Evolutionary conservation across 2,888 invertebrate genomes (phyloP), one percentile per base, ranked within the genome.

Genomic region (Sussaba pulchella): DNA sequence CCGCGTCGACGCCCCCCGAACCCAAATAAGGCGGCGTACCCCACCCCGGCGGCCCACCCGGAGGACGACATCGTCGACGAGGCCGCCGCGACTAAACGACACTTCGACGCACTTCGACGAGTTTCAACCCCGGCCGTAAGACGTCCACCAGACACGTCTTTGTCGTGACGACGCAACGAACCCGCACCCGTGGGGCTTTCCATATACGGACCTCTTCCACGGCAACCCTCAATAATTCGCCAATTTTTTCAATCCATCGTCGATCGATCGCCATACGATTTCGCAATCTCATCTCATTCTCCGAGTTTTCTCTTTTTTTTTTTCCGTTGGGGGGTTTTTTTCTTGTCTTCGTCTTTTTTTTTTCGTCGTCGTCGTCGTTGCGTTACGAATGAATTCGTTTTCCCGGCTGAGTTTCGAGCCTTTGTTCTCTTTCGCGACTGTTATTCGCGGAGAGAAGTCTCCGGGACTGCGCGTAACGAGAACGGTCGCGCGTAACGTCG

Each of bases 1-100:
- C 78, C 84, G 79, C 78, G 87, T 86, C 84, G 87, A 88, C 89
- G 90, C 89, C 87, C 88, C 88, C 89, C 84, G 88, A 85, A 88
- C 86, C 90, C 90, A 91, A 91, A 91, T 91, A 90, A 90, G 91
- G 91, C 86, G 87, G 88, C 88, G 84, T 83, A 66, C 78, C 85
- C 85, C 87, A 84, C 87, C 87, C 82, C 80, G 84, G 78, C 76
- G 87, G 85, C 84, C 31, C 4, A 87, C 85, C 84, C 86, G 84
- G 86, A 80, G 63, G 36, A 41, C 73, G 52, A 21, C 69, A 24
- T 41, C 50, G 50, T 19, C 73, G 73, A 57, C 70, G 57, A 59
- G 6, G 43, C 26, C 17, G 43, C 12, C 36, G 50, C 31, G 21
- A 31, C 31, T 6, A 31, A 31, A 31, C 73, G 63, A 73, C 78